These are phyloP conservation scores for Gonatopus flavifemur DNA, from an alignment of 1,140 invertebrate species.

Conservation along the genomic window DNA sequence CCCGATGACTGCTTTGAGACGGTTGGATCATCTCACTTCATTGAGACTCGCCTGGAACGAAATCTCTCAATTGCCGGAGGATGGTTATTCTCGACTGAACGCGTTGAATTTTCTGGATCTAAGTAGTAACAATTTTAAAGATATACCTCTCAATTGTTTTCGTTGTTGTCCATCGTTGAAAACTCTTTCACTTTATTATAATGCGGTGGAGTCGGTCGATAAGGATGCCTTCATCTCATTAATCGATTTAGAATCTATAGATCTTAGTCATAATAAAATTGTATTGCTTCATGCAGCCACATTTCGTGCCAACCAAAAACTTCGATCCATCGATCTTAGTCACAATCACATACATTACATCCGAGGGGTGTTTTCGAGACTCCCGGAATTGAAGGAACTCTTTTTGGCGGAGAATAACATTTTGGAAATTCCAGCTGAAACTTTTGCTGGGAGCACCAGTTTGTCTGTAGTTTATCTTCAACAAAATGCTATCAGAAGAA, in stretches of 20 bases:
- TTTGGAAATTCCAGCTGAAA: slow-evolving; percentile 76
- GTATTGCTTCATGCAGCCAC: slow-evolving; percentile 70
- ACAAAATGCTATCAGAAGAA: slow-evolving; percentile 78
- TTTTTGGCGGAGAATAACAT: slow-evolving; percentile 90
- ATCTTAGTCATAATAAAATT: slow-evolving; percentile 87
- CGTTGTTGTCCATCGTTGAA: slow-evolving; percentile 75
- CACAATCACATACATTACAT: slow-evolving; percentile 88
- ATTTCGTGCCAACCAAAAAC: slow-evolving; percentile 73
- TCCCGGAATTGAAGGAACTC: slow-evolving; percentile 78
- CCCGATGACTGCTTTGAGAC: slow-evolving; percentile 75
- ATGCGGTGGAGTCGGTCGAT: slow-evolving; percentile 77
- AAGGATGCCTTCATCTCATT: slow-evolving; percentile 75
- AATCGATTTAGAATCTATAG: slow-evolving; percentile 75
- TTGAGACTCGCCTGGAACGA: slow-evolving; percentile 83
- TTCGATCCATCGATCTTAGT: slow-evolving; percentile 82
- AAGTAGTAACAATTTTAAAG: slow-evolving; percentile 82
- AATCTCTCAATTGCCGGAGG: slow-evolving; percentile 69
- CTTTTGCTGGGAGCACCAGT: slow-evolving; percentile 75
- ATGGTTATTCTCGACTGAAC: slow-evolving; percentile 71
- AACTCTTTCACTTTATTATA: slow-evolving; percentile 81
- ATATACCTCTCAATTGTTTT: slow-evolving; percentile 76
- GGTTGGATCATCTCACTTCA: slow-evolving; percentile 72
- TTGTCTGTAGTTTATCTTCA: slow-evolving; percentile 84
- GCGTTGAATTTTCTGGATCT: slow-evolving; percentile 78
- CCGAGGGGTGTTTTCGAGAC: slow-evolving; percentile 75